A percentile compares a stretch with the other conserved stretches of the same genome.
Conservation (phyloP, 2,797 vertebrate species). For the Lycodopsis pacificus region DNA sequence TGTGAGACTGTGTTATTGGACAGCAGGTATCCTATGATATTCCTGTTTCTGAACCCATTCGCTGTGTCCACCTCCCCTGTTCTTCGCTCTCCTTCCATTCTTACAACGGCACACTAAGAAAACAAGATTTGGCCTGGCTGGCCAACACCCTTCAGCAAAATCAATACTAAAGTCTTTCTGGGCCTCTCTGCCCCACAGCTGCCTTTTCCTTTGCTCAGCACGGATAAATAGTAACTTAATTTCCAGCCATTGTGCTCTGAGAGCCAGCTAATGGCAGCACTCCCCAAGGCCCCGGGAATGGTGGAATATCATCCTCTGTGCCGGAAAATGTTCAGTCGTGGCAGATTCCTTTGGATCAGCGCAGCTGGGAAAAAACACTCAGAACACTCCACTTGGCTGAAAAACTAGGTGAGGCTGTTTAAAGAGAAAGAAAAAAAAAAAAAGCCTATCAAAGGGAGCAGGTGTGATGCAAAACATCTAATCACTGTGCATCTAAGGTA, state of each 20-base stretch:
- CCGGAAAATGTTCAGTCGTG: slow-evolving; percentile 73
- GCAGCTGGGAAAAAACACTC: slow-evolving; percentile 60
- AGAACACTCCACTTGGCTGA: slow-evolving; percentile 42
- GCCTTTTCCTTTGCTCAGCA: slow-evolving; percentile 87
- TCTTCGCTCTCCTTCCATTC: slow-evolving; percentile 64
- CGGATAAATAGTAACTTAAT: slow-evolving; percentile 91
- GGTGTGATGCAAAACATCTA: slow-evolving; percentile 40
- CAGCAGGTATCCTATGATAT: slow-evolving; percentile 67
- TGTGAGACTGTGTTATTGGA: slow-evolving; percentile 74
- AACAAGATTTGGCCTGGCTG: slow-evolving; percentile 79
- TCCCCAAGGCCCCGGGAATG: slow-evolving; percentile 81
- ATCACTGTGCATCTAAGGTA: slow-evolving; percentile 13
- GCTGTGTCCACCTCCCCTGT: slow-evolving; percentile 62
- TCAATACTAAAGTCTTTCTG: slow-evolving; percentile 90
- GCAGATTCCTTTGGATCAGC: slow-evolving; percentile 81
- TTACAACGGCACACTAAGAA: slow-evolving; percentile 75
- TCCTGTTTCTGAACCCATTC: slow-evolving; percentile 68
- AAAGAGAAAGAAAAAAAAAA: slow-evolving; percentile 18
- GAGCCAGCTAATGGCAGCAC: slow-evolving; percentile 86
- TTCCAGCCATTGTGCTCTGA: slow-evolving; percentile 86
- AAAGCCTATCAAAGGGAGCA: slow-evolving; percentile 48
- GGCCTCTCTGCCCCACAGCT: slow-evolving; percentile 83
- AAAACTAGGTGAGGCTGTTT: slow-evolving; percentile 41
- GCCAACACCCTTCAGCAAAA: slow-evolving; percentile 84
- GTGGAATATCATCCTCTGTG: slow-evolving; percentile 75